A percentile compares a stretch with the other conserved stretches of the same genome.
Evolutionary conservation across 2,113 vertebrate genomes (phyloP).

Genomic region (Pituophis catenifer): DNA sequence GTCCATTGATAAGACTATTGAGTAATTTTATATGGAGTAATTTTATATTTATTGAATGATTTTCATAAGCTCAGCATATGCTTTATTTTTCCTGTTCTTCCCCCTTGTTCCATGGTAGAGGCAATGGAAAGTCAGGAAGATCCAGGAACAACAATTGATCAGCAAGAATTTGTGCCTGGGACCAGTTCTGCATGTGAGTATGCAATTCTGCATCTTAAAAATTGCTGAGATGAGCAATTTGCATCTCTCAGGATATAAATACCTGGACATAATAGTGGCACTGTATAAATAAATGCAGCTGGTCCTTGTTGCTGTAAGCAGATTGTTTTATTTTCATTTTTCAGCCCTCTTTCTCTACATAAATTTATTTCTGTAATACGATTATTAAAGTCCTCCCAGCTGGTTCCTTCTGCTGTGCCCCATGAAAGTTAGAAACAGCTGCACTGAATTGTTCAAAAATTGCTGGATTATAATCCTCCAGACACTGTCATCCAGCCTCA

Average conservation of each 20-base stretch:
- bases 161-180: slow-evolving; percentile 22
- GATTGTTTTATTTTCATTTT: not conserved
- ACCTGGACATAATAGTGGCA: not conserved
- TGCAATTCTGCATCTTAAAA: not conserved
- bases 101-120: slow-evolving; percentile 7
- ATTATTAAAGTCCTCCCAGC: not conserved
- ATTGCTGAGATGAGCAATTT: not conserved
- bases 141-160: slow-evolving; percentile 5
- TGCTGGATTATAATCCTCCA: not conserved
- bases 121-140: slow-evolving; percentile 39
- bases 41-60: not conserved
- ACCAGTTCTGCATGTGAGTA: slow-evolving; percentile 42
- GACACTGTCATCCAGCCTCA: not conserved
- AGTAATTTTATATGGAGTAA: not conserved
- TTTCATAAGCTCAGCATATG: not conserved
- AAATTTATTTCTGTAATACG: not conserved
- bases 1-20: not conserved
- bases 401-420: not conserved
- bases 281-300: not conserved
- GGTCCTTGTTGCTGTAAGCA: not conserved
- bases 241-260: not conserved
- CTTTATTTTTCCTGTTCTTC: not conserved
- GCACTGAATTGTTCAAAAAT: not conserved
- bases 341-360: not conserved
- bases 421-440: not conserved